Evolutionary conservation across 2,113 vertebrate genomes (phyloP), one percentile per base, ranked within the genome.

Genomic region (Bucco capensis): DNA sequence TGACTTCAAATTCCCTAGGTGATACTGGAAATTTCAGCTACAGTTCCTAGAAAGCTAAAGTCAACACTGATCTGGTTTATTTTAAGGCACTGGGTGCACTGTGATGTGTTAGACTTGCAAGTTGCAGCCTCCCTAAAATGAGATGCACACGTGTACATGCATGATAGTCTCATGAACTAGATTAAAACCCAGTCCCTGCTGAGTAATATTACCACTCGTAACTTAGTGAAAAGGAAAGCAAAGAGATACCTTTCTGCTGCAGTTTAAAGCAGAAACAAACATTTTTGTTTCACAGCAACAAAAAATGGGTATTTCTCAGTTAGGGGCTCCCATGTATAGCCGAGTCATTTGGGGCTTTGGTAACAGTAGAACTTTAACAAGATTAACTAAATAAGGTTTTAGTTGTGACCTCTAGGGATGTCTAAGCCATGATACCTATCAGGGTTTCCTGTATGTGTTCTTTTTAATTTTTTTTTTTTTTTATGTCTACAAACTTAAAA

Each of bases 351-450:
- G 35, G 30, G 44, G 24, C 13, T 88, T 91, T 53, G 44, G 57
- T 90, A 95, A 88, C 33, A 57, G 56, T 24, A 83, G 83, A 75
- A 74, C 19, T 56, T 90, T 82, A 92, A 78, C 62, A 61, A 50
- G 42, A 81, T 93, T 92, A 96, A 86, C 66, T 51, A 94, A 95
- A 73, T 49, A 82, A 90, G 57, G 46, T 69, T 90, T 92, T 86
- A 82, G 84, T 66, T 1, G 0, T 38, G 58, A 93, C 62, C 58
- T 89, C 37, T 49, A 62, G 50, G 62, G 49, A 70, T 25, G 51
- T 31, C 40, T 79, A 83, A 78, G 37, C 49, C 73, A 57, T 1
- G 1, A 12, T 57, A 61, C 23, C 54, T 88, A 86, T 61, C 57
- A 75, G 38, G 8, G 13, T 78, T 93, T 93, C 70, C 58, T 82